Percentiles rank a stretch among this genome's conserved stretches.
Conservation (phyloP, 2,888 invertebrate genomes). For the Andricus curvator region DNA sequence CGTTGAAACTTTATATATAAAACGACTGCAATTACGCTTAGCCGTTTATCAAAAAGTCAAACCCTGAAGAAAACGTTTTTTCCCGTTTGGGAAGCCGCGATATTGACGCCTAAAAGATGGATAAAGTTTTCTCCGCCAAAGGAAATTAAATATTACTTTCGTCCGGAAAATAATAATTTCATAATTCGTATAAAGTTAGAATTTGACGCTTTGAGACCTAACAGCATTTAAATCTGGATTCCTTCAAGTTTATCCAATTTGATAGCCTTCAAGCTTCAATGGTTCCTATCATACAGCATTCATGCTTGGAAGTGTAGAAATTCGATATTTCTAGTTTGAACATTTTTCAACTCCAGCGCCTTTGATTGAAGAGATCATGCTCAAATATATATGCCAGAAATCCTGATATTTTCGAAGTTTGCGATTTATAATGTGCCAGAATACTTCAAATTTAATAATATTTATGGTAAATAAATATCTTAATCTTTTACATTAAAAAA, state of each 20-base stretch:
- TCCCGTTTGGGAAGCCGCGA: slow-evolving; percentile 11
- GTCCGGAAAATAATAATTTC: slow-evolving; percentile 4
- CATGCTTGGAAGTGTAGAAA: neutral
- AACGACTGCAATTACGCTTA: slow-evolving; percentile 68
- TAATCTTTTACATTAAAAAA: too few species aligned
- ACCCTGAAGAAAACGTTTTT: slow-evolving; percentile 48
- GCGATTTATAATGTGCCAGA: too few species aligned
- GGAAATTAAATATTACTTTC: neutral
- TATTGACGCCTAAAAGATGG: neutral
- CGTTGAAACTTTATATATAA: slow-evolving; percentile 65
- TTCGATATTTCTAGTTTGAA: neutral
- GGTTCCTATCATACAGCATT: neutral
- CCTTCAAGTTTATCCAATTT: slow-evolving; percentile 20
- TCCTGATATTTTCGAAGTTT: too few species aligned
- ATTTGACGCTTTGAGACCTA: neutral
- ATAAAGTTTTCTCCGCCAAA: neutral
- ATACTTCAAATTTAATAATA: too few species aligned
- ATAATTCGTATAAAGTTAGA: neutral
- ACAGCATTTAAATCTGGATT: slow-evolving; percentile 14
- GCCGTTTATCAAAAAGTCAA: slow-evolving; percentile 66
- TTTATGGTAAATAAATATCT: too few species aligned
- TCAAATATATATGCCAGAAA: too few species aligned
- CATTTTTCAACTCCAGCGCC: neutral
- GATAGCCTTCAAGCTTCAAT: slow-evolving; percentile 8
- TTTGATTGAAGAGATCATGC: neutral